Evolutionary conservation across 2,797 vertebrate genomes (phyloP), one percentile per base, ranked within the genome.

Genomic region (Molossus alvarezi): DNA sequence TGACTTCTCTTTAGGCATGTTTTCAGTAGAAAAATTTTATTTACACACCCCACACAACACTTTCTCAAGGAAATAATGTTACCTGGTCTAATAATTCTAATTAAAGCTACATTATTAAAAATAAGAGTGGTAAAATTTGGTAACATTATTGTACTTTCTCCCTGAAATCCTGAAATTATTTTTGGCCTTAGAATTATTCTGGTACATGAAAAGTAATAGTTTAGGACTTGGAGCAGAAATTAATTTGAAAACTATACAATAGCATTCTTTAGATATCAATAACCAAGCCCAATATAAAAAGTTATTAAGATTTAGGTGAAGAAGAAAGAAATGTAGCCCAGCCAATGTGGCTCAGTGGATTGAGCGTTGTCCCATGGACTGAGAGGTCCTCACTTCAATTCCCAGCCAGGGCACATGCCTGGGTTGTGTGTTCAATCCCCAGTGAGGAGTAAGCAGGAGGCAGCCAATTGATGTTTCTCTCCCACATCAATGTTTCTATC

Each of bases 1-100:
- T 9, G 82, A n/a, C 20, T 94, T 75, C 15, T 65, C 23, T 88
- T 81, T 85, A 14, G 65, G 25, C 12, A 13, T n/a, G 29, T 75
- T 18, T 75, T 25, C 15, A 84, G 27, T 21, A n/a, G 5, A 25
- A 87, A 87, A 12, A 12, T 25, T 95, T 72, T 0, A 21, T 37
- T 53, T 53, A 8, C 9, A 25, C 8, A 77, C 4, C 14, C 5
- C 0, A 25, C 1, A 69, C 1, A 8, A 21, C 8, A 48, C 9
- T 51, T 83, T 86, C 69, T 23, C n/a, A 60, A 48, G 41, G 10
- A 80, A 89, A 57, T 83, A 29, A 82, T 23, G 3, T 0, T 69
- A 5, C n/a, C 27, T 75, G 20, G 13, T 62, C 73, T 33, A 75
- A 85, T 80, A n/a, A 29, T 20, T 75, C 23, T 71, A 45, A 58